phyloP scores from a whole-genome alignment of 2,888 invertebrate genomes.

The Drosophila setosimentum region DNA sequence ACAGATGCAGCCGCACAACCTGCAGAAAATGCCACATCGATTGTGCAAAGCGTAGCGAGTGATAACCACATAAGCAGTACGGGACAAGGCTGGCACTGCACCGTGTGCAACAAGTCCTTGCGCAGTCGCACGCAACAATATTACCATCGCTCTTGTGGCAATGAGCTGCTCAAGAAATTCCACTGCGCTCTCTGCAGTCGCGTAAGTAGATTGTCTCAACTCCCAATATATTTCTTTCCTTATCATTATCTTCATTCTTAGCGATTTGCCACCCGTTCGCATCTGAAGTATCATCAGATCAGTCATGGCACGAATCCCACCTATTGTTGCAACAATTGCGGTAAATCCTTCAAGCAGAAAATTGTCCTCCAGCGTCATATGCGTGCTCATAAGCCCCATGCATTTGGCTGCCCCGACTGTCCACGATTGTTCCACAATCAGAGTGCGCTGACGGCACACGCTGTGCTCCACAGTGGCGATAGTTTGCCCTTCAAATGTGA shows the following conservation, averaged over 20 bases:
- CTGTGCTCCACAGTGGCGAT: constrained; percentile 88
- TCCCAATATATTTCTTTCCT: background rate
- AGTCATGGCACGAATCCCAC: constrained; percentile 40
- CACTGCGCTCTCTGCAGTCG: constrained; percentile 85
- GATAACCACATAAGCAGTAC: constrained; percentile 51
- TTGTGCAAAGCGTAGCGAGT: constrained; percentile 49
- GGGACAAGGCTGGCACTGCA: constrained; percentile 86
- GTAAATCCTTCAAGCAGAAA: constrained; percentile 89
- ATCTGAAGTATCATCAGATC: constrained; percentile 90
- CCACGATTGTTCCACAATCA: constrained; percentile 88
- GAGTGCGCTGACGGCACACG: constrained; percentile 87
- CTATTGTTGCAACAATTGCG: constrained; percentile 85
- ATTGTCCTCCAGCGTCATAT: constrained; percentile 90
- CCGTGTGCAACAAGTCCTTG: constrained; percentile 89
- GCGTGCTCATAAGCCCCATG: constrained; percentile 87
- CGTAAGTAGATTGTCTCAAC: constrained; percentile 62
- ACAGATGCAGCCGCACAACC: background rate
- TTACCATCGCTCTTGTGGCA: constrained; percentile 89
- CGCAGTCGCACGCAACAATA: constrained; percentile 88
- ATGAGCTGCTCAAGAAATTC: constrained; percentile 85
- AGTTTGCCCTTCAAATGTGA: constrained; percentile 87
- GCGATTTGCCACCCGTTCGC: constrained; percentile 90
- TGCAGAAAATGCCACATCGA: background rate
- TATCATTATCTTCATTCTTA: constrained; percentile 80
- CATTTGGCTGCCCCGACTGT: constrained; percentile 87